Evolutionary conservation across 2,113 vertebrate species (phyloP).

Genomic region (Polyodon spathula): DNA sequence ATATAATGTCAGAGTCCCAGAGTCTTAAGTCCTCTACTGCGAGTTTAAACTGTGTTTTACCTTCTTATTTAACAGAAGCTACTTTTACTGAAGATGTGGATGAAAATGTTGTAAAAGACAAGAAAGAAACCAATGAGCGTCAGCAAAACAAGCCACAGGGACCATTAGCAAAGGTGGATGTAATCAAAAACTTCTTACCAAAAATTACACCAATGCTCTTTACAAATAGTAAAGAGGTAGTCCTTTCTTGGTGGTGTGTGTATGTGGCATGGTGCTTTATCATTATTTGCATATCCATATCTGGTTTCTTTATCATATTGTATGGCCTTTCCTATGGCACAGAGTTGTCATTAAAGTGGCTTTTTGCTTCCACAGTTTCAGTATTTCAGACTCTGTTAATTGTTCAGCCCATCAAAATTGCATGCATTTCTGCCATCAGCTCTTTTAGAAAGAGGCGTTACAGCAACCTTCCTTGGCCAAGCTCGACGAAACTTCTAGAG

Average conservation of each 20-base stretch:
- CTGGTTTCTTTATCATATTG: slow-evolving; percentile 44
- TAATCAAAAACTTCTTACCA: background rate
- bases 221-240: rapidly evolving
- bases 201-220: background rate
- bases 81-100: background rate
- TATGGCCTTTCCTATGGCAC: slow-evolving; percentile 51
- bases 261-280: slow-evolving; percentile 34
- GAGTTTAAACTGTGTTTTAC: background rate
- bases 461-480: slow-evolving; percentile 38
- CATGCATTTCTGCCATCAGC: slow-evolving; percentile 13
- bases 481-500: slow-evolving; percentile 16
- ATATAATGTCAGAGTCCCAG: background rate
- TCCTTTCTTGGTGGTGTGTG: slow-evolving; percentile 14
- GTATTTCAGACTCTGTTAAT: slow-evolving; percentile 37
- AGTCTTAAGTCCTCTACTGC: background rate
- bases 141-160: background rate
- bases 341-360: slow-evolving; percentile 45
- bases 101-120: background rate
- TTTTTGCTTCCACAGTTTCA: slow-evolving; percentile 38
- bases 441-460: slow-evolving; percentile 20
- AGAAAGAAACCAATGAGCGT: background rate
- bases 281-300: slow-evolving; percentile 14
- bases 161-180: background rate
- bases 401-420: slow-evolving; percentile 32
- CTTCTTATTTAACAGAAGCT: background rate